Evolutionary conservation across 2,113 vertebrate genomes (phyloP).

Genomic region (Ophthalmolycus amberensis): DNA sequence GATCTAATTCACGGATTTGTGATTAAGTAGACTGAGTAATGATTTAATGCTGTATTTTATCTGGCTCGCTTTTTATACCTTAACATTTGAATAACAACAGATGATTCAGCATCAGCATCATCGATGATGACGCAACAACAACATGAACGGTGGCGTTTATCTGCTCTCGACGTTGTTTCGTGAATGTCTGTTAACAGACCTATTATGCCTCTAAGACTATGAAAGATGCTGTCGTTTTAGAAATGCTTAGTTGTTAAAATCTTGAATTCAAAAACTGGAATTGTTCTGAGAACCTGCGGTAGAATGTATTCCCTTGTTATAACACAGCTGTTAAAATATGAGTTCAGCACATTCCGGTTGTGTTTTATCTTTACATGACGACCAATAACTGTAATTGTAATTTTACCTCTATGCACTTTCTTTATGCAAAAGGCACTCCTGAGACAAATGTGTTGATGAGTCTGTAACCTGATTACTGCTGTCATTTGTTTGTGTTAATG

Average conservation of each 20-base stretch:
- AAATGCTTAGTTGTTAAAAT: slow-evolving; percentile 25
- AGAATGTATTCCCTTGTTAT: slow-evolving; percentile 17
- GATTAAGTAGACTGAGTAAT: background rate
- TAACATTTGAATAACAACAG: slow-evolving; percentile 30
- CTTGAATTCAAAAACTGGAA: background rate
- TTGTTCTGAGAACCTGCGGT: slow-evolving; percentile 1
- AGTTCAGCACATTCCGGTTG: slow-evolving; percentile 31
- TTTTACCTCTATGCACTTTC: slow-evolving; percentile 48
- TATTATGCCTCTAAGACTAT: slow-evolving; percentile 5
- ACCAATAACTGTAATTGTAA: slow-evolving; percentile 16
- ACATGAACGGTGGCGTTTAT: background rate
- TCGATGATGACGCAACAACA: background rate
- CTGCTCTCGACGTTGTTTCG: slow-evolving; percentile 16
- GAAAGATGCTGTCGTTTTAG: slow-evolving; percentile 4
- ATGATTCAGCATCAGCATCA: slow-evolving; percentile 9
- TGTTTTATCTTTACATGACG: slow-evolving; percentile 15
- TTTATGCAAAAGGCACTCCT: slow-evolving; percentile 31
- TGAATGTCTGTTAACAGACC: slow-evolving; percentile 16
- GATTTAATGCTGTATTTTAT: slow-evolving; percentile 51
- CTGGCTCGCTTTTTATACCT: slow-evolving; percentile 43
- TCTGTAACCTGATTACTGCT: slow-evolving; percentile 31
- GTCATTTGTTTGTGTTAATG: slow-evolving; percentile 29
- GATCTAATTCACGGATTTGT: slow-evolving; percentile 17
- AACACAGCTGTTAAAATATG: background rate
- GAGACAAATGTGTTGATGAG: slow-evolving; percentile 4